A percentile compares a stretch with the other conserved stretches of the same genome.
Evolutionary conservation across 2,797 vertebrate species (phyloP).

Genomic region (Podarcis lilfordi): DNA sequence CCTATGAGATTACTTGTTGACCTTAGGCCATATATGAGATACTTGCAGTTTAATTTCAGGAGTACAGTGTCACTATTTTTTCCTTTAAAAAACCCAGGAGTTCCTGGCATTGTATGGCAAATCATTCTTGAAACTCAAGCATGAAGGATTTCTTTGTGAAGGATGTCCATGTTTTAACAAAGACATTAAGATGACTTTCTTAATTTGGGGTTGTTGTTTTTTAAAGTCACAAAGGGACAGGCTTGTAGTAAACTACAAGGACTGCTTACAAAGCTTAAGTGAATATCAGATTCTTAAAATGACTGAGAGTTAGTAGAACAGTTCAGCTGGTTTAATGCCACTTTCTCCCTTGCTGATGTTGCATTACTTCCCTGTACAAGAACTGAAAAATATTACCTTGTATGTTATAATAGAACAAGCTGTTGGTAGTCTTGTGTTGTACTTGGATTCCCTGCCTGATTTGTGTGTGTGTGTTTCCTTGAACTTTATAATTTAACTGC

Average conservation of each 20-base stretch:
- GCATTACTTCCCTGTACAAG: not conserved
- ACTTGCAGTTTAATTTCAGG: not conserved
- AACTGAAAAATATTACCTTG: not conserved
- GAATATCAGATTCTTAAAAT: not conserved
- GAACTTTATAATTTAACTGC: not conserved
- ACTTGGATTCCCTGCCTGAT: not conserved
- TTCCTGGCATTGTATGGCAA: not conserved
- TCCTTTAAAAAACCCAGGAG: not conserved
- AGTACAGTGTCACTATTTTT: not conserved
- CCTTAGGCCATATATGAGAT: not conserved
- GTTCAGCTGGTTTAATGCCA: not conserved
- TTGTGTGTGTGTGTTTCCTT: not conserved
- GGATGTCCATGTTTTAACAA: not conserved
- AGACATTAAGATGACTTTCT: not conserved
- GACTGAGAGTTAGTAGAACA: not conserved
- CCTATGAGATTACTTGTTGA: not conserved
- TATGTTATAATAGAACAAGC: not conserved
- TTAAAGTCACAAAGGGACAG: not conserved
- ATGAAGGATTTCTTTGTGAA: not conserved
- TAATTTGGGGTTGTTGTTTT: no score
- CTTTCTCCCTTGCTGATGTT: not conserved
- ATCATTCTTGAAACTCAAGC: not conserved
- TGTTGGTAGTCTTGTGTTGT: not conserved
- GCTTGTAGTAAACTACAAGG: not conserved
- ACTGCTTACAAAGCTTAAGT: not conserved